Percentiles rank a stretch among this genome's conserved stretches.
Evolutionary conservation across 2,113 vertebrate species (phyloP).

Genomic region (Phrynosoma platyrhinos): DNA sequence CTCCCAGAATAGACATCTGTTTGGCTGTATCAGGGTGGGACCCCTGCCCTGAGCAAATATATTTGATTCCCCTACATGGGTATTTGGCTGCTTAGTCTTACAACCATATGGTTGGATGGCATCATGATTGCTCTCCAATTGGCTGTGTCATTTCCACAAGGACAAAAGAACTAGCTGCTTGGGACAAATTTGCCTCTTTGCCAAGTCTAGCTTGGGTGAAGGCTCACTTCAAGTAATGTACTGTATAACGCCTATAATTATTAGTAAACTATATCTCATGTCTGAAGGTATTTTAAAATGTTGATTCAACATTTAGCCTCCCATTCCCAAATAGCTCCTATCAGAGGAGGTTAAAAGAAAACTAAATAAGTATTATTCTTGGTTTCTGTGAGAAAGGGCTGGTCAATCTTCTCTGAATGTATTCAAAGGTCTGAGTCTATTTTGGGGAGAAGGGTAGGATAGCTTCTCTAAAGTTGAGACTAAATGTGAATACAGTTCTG

Average conservation of each 20-base stretch:
- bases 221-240: background rate
- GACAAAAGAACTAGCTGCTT: conserved; percentile 41
- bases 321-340: background rate
- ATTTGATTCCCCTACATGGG: conserved; percentile 78
- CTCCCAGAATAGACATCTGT: conserved; percentile 77
- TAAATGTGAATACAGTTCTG: background rate
- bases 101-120: conserved; percentile 79
- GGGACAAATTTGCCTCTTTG: conserved; percentile 34
- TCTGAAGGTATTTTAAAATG: background rate
- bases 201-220: background rate
- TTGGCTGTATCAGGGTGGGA: conserved; percentile 76
- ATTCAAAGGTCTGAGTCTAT: no score
- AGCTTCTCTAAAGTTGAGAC: no score
- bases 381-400: background rate
- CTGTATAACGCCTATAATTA: background rate
- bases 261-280: background rate
- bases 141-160: conserved; percentile 56
- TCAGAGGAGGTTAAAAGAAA: background rate
- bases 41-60: conserved; percentile 78
- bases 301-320: no score
- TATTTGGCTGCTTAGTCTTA: conserved; percentile 71
- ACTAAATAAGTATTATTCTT: background rate
- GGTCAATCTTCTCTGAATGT: background rate
- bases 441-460: no score
- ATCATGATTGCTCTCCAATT: conserved; percentile 64